Percentiles rank a stretch among this genome's conserved stretches.
Conservation (phyloP, 1,140 invertebrate species). For the Myzus persicae region DNA sequence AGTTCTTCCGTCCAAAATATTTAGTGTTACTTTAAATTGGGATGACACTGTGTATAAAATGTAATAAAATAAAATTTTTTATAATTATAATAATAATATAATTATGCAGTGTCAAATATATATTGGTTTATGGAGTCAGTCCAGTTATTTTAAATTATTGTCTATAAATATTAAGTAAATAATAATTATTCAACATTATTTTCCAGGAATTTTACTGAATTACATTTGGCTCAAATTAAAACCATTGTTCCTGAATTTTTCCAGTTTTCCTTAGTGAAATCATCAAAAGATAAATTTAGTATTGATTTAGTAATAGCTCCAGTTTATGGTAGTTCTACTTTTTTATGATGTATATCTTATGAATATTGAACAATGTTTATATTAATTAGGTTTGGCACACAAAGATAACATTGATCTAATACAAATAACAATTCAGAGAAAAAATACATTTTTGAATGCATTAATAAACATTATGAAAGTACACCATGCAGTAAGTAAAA, state of each 20-base stretch:
- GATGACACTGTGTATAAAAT: too few relatives aligned
- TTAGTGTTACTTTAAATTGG: too few relatives aligned
- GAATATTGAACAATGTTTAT: neutral
- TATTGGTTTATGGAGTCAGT: neutral
- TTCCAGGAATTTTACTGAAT: conserved; percentile 76
- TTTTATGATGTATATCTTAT: neutral
- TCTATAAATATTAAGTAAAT: neutral
- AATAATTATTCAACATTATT: conserved; percentile 44
- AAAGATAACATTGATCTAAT: conserved; percentile 30
- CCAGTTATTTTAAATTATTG: neutral
- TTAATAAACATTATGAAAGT: conserved; percentile 46
- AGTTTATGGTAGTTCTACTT: conserved; percentile 33
- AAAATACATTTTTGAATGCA: conserved; percentile 17
- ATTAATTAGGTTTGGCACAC: conserved; percentile 19
- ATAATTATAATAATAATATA: neutral
- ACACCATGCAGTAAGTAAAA: conserved; percentile 34
- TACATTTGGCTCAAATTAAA: conserved; percentile 86
- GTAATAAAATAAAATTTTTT: neutral
- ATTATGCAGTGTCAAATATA: neutral
- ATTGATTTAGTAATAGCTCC: conserved; percentile 50
- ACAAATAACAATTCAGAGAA: conserved; percentile 25
- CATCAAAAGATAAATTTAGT: conserved; percentile 38
- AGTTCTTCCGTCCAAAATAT: too few relatives aligned
- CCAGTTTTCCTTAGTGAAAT: conserved; percentile 38
- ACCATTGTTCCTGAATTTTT: conserved; percentile 74